These are phyloP conservation scores for Centropus unirufus DNA, from an alignment of 2,113 vertebrate species.

Conservation along the genomic window DNA sequence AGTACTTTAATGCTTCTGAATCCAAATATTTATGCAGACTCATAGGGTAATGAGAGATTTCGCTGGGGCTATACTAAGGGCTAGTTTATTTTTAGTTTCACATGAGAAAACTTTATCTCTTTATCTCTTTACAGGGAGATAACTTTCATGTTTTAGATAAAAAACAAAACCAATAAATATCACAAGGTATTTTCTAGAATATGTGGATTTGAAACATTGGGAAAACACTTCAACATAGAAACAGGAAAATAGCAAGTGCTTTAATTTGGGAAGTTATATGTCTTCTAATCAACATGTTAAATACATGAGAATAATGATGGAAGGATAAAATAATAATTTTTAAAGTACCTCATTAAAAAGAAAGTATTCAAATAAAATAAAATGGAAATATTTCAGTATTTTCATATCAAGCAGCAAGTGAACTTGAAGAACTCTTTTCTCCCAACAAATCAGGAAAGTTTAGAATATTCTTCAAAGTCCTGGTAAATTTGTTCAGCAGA, in stretches of 20 bases:
- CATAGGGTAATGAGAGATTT: not conserved
- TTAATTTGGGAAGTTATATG: not conserved
- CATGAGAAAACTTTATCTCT: not conserved
- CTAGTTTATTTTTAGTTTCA: not conserved
- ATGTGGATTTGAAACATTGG: accelerated
- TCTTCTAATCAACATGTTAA: not conserved
- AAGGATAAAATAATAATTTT: not conserved
- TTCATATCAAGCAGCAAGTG: not conserved
- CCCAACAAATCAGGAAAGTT: not conserved
- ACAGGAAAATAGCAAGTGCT: not conserved
- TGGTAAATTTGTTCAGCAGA: not conserved
- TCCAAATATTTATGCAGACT: not conserved
- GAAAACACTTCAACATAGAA: not conserved
- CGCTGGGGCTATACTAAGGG: not conserved
- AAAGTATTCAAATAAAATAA: not conserved
- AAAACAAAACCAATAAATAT: too few relatives aligned
- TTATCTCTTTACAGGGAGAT: not conserved
- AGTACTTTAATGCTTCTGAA: not conserved
- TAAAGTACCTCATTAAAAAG: not conserved
- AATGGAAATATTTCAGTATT: not conserved
- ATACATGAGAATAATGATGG: not conserved
- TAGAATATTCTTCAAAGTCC: not conserved
- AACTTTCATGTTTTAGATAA: too few relatives aligned
- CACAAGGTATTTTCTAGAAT: not conserved
- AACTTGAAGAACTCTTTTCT: not conserved